phyloP scores from a whole-genome alignment of 2,888 invertebrate species.

The Oxytorus armatus region DNA sequence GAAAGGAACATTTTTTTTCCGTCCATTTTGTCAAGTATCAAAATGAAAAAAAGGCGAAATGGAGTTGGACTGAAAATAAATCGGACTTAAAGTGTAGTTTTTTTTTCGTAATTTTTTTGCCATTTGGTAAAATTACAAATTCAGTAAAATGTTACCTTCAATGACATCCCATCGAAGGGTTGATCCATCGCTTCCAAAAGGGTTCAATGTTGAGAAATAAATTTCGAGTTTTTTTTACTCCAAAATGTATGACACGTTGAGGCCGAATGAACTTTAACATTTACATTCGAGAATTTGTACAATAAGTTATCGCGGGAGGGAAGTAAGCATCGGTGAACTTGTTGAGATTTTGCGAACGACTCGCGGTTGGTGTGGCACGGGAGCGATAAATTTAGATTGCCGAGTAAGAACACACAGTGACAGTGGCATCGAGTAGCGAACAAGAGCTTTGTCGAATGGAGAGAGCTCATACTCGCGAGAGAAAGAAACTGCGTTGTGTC shows the following conservation, averaged over 20 bases:
- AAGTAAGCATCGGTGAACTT: slow-evolving; percentile 58
- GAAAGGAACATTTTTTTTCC: slow-evolving; percentile 3
- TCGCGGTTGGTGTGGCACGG: slow-evolving; percentile 49
- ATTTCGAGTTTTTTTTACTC: too few relatives aligned
- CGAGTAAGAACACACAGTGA: slow-evolving; percentile 43
- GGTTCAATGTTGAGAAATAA: too few relatives aligned
- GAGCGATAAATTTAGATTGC: slow-evolving; percentile 65
- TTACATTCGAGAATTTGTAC: slow-evolving; percentile 14
- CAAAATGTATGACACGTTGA: not conserved
- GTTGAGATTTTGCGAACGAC: slow-evolving; percentile 44
- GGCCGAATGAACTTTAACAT: slow-evolving; percentile 32
- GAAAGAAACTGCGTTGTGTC: slow-evolving; percentile 49
- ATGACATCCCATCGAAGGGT: too few relatives aligned
- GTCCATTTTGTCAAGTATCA: not conserved
- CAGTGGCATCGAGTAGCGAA: slow-evolving; percentile 39
- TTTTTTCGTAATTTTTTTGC: not conserved
- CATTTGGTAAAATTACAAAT: not conserved
- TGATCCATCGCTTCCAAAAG: too few relatives aligned
- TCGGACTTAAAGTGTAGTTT: too few relatives aligned
- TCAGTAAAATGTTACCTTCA: too few relatives aligned
- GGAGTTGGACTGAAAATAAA: not conserved
- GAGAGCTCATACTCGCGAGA: slow-evolving; percentile 23
- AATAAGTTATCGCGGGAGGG: slow-evolving; percentile 36
- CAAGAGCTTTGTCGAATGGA: slow-evolving; percentile 29
- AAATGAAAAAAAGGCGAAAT: not conserved